Evolutionary conservation across 1,140 invertebrate species (phyloP).

Genomic region (Caenorhabditis remanei): DNA sequence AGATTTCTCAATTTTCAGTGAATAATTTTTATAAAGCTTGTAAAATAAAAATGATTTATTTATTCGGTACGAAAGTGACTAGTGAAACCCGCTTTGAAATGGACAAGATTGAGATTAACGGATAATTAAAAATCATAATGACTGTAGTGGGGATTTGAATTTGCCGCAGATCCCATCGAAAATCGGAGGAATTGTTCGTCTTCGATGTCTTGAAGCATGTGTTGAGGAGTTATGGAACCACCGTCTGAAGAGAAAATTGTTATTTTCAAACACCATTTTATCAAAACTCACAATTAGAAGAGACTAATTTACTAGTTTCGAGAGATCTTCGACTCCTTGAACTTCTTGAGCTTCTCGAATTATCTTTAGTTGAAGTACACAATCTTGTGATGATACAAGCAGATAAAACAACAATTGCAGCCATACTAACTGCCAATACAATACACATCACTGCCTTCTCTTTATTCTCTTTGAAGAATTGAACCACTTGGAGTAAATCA

Average conservation of each 20-base stretch:
- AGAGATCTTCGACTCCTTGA: conserved; percentile 50
- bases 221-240: conserved; percentile 22
- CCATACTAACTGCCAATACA: conserved; percentile 42
- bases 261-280: background rate
- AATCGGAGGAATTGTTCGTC: conserved; percentile 55
- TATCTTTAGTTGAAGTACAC: conserved; percentile 1
- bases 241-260: background rate
- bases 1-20: background rate
- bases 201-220: conserved; percentile 17
- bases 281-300: conserved; percentile 34
- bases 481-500: conserved; percentile 49
- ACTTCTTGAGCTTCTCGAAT: conserved; percentile 26
- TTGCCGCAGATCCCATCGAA: conserved; percentile 19
- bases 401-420: conserved; percentile 30
- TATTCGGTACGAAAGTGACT: conserved; percentile 11
- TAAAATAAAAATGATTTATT: background rate
- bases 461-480: conserved; percentile 63
- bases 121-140: conserved; percentile 54
- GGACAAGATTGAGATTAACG: conserved; percentile 20
- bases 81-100: background rate
- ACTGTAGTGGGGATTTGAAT: conserved; percentile 53
- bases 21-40: background rate
- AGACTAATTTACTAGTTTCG: conserved; percentile 27
- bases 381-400: conserved; percentile 57
- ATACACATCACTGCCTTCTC: conserved; percentile 58